These are phyloP conservation scores for Merops nubicus DNA, from an alignment of 2,113 vertebrate genomes.

Conservation along the genomic window DNA sequence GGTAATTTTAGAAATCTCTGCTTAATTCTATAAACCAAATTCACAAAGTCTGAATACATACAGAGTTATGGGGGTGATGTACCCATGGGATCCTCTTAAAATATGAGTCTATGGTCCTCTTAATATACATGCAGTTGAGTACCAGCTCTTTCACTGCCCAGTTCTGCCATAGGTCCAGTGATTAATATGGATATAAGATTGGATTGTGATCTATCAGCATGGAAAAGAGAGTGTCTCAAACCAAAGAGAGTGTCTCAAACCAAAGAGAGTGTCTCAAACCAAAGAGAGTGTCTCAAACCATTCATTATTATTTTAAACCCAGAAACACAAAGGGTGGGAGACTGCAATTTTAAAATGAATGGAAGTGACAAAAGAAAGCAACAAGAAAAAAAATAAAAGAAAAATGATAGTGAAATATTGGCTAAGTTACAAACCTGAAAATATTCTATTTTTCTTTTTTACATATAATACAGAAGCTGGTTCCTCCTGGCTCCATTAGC, in stretches of 20 bases:
- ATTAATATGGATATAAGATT: not conserved
- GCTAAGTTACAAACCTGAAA: not conserved
- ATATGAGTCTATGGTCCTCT: not conserved
- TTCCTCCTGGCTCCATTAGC: not conserved
- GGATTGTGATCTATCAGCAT: not conserved
- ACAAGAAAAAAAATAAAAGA: not conserved
- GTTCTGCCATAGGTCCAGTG: not conserved
- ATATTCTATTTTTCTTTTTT: not conserved
- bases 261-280: no score
- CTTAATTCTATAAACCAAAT: not conserved
- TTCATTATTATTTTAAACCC: not conserved
- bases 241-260: no score
- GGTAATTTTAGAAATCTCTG: not conserved
- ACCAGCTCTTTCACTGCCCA: not conserved
- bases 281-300: not conserved
- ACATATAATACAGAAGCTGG: not conserved
- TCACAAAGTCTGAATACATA: not conserved
- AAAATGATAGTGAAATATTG: not conserved
- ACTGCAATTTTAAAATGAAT: not conserved
- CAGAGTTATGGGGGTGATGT: not conserved
- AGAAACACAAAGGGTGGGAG: not conserved
- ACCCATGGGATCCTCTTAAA: not conserved
- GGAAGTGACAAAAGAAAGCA: not conserved
- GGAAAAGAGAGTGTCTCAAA: not conserved
- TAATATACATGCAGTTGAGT: not conserved